Base-by-base conservation (phyloP, 2,888 invertebrate genomes). In the Trichogramma evanescens region DNA sequence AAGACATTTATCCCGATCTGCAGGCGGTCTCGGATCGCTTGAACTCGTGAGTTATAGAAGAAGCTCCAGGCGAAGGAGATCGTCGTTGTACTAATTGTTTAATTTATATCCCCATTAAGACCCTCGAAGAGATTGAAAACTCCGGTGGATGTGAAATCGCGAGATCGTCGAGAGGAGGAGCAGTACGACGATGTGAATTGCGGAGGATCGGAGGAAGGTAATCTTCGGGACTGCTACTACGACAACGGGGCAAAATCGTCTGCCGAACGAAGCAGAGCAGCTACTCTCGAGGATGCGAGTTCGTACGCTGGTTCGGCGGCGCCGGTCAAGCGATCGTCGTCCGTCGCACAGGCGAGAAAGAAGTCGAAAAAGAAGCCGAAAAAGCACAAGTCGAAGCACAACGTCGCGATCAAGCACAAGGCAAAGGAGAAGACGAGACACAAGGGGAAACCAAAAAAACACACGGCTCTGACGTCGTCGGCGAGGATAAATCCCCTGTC, bases 1-100 rank as follows among this genome's bases (percentile, higher is more conserved):
- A 63, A n/a, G 61, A 64, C 43, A 51, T 62, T 8, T 64, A 64
- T 26, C 59, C 63, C 6, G 63, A 64, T 10, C 40, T 51, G 6
- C 5, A 10, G 7, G 40, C 52, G n/a, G 5, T 46, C 41, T 54
- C 61, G 26, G 53, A 38, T 41, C 42, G 6, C 5, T 5, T 41
- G 3, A 8, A 43, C 5, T 49, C 54, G 56, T 59, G 53, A 50
- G 8, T 40, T n/a, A n/a, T n/a, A n/a, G 8, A n/a, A 43, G 9
- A 38, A 49, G 13, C 9, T 49, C 41, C 41, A 8, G 42, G 4
- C 13, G 55, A 38, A 44, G 26, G 26, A 26, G 26, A 26, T 26
- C 45, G 1, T 45, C 45, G n/a, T 45, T 8, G 45, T 3, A n/a
- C 9, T 45, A 1, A 45, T 45, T 2, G n/a, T 45, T 9, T 2